Evolutionary conservation across 2,113 vertebrate genomes (phyloP).

Genomic region (Dasyornis broadbenti): DNA sequence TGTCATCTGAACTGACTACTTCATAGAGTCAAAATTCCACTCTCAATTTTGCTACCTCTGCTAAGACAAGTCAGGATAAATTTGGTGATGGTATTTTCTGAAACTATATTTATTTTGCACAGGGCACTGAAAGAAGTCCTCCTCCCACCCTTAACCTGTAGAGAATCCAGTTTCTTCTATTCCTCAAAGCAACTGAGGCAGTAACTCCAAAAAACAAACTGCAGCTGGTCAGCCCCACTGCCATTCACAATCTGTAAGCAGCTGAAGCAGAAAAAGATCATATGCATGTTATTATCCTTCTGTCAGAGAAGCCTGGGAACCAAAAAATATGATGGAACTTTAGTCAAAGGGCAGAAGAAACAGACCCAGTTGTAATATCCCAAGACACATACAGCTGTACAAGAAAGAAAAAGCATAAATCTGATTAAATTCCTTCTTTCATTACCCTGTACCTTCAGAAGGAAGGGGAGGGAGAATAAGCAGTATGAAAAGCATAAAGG

Average conservation of each 20-base stretch:
- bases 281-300: background rate
- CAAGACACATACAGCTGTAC: background rate
- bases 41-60: background rate
- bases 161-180: background rate
- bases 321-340: background rate
- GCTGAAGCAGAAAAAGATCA: background rate
- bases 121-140: background rate
- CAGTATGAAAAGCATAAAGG: background rate
- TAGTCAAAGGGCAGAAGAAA: background rate
- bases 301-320: background rate
- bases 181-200: background rate
- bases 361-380: background rate
- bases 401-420: conserved; percentile 21
- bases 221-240: background rate
- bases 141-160: background rate
- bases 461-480: background rate
- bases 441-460: background rate
- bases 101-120: background rate
- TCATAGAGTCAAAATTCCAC: background rate
- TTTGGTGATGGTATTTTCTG: background rate
- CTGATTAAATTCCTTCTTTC: conserved; percentile 21
- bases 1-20: background rate
- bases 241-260: background rate
- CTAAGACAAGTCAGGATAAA: background rate
- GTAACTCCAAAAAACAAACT: background rate